Evolutionary conservation across 2,113 vertebrate genomes (phyloP).

Genomic region (Scophthalmus maximus): DNA sequence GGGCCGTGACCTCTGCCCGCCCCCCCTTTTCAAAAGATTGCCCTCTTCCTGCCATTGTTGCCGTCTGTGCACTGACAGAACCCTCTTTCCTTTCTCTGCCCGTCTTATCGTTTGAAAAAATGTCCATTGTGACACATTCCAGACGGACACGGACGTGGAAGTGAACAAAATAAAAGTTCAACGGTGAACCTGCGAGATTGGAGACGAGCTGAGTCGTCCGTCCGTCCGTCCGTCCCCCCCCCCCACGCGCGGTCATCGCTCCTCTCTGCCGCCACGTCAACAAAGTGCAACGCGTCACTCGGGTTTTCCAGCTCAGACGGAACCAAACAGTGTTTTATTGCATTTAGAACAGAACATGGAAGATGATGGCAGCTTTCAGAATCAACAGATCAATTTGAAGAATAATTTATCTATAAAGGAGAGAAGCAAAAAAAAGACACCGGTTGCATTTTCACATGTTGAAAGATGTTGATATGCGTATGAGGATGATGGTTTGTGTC

Average conservation of each 20-base stretch:
- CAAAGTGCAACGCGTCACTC: background rate
- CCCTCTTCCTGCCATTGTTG: slow-evolving; percentile 74
- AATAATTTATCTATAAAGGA: no score
- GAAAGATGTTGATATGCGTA: no score
- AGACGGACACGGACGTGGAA: slow-evolving; percentile 19
- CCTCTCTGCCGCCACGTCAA: no score
- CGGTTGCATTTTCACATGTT: no score
- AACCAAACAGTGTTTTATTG: slow-evolving; percentile 54
- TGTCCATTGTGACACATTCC: slow-evolving; percentile 17
- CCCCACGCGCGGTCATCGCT: no score
- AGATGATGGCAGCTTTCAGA: slow-evolving; percentile 29
- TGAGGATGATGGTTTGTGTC: slow-evolving; percentile 18
- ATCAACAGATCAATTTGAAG: no score
- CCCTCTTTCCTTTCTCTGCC: background rate
- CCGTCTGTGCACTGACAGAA: slow-evolving; percentile 2
- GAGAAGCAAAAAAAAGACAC: background rate
- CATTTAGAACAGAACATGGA: slow-evolving; percentile 18
- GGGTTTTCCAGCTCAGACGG: background rate
- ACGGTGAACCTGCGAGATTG: no score
- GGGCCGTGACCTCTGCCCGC: slow-evolving; percentile 44
- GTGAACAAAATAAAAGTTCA: background rate
- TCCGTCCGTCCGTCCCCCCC: no score
- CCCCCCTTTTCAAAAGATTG: background rate
- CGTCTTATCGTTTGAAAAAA: slow-evolving; percentile 22
- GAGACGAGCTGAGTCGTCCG: no score